A percentile compares a stretch with the other conserved stretches of the same genome.
Conservation (phyloP, 2,888 invertebrate species). For the Conistra vaccinii region DNA sequence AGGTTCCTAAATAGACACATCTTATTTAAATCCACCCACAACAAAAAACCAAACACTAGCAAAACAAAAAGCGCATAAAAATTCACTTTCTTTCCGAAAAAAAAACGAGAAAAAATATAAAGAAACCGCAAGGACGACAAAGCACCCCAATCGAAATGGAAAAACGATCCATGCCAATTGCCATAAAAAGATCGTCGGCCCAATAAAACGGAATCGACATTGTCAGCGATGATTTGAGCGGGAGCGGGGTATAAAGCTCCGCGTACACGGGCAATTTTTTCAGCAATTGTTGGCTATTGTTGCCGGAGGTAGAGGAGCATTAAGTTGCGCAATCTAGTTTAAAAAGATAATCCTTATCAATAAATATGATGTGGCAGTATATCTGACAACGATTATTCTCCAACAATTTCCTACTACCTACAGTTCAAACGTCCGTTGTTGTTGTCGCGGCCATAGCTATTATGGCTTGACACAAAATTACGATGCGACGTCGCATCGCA, state of each 20-base stretch:
- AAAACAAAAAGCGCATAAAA: conserved; percentile 67
- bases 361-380: too few relatives aligned
- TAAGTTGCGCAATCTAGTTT: too few relatives aligned
- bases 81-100: conserved; percentile 73
- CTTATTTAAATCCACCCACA: neutral
- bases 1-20: neutral
- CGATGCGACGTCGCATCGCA: too few relatives aligned
- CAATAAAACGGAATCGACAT: conserved; percentile 86
- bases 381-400: too few relatives aligned
- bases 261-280: conserved; percentile 29
- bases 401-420: too few relatives aligned
- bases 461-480: too few relatives aligned
- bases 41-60: conserved; percentile 42
- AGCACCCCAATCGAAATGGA: conserved; percentile 86
- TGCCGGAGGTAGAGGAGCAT: too few relatives aligned
- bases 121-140: conserved; percentile 73
- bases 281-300: neutral
- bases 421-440: too few relatives aligned
- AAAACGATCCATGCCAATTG: conserved; percentile 87
- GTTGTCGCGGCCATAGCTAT: too few relatives aligned
- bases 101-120: conserved; percentile 69
- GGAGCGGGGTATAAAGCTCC: conserved; percentile 59
- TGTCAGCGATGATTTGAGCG: conserved; percentile 86
- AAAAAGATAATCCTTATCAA: too few relatives aligned
- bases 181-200: conserved; percentile 88